phyloP scores from a whole-genome alignment of 2,797 vertebrate genomes.

The Sebastes minor region DNA sequence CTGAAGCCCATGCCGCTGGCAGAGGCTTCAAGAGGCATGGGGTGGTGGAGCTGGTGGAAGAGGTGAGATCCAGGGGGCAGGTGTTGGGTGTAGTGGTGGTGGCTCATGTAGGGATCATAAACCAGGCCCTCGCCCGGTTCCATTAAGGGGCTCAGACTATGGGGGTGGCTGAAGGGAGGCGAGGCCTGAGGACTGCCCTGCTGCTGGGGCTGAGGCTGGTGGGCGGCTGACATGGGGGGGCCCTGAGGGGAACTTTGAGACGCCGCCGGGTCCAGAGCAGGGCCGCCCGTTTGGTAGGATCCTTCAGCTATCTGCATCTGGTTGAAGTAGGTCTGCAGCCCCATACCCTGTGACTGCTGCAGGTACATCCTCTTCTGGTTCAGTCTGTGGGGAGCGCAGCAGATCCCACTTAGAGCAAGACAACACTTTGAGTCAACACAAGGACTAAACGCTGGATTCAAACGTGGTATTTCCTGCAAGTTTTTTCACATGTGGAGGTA shows the following conservation, averaged over 20 bases:
- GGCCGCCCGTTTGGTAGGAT: conserved; percentile 79
- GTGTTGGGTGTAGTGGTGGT: conserved; percentile 73
- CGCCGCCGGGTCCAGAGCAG: conserved; percentile 64
- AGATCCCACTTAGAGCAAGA: background rate
- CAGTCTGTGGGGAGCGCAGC: conserved; percentile 81
- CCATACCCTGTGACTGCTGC: conserved; percentile 90
- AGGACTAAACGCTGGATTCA: background rate
- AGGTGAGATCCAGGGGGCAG: conserved; percentile 61
- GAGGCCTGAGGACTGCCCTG: conserved; percentile 69
- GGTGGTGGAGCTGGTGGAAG: conserved; percentile 65
- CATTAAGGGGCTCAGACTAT: conserved; percentile 86
- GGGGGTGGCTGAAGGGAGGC: conserved; percentile 70
- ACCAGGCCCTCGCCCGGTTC: conserved; percentile 87
- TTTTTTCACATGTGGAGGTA: background rate
- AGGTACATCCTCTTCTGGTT: conserved; percentile 96
- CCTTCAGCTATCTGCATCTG: conserved; percentile 98
- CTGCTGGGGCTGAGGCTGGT: conserved; percentile 73
- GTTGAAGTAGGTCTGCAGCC: conserved; percentile 94
- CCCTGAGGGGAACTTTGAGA: conserved; percentile 78
- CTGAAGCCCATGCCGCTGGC: conserved; percentile 75
- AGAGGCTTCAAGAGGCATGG: conserved; percentile 65
- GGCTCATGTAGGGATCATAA: conserved; percentile 88
- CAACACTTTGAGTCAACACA: conserved; percentile 2
- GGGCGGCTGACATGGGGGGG: conserved; percentile 54
- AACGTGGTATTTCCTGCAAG: conserved; percentile 1